These are phyloP conservation scores for Platichthys flesus DNA, from an alignment of 2,113 vertebrate species.

Conservation along the genomic window DNA sequence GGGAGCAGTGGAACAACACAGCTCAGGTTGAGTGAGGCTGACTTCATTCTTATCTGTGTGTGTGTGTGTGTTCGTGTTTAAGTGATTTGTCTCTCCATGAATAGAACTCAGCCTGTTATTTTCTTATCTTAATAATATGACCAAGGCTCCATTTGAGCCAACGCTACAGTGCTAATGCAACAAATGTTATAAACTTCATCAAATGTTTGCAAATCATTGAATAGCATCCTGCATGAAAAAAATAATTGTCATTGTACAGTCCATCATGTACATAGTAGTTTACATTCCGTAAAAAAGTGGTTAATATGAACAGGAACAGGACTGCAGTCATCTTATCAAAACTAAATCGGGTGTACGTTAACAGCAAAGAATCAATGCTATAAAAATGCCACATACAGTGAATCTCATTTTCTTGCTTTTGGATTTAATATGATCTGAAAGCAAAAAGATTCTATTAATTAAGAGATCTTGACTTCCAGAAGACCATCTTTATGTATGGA, in stretches of 20 bases:
- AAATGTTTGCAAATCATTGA: not conserved
- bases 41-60: slow-evolving; percentile 19
- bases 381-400: not conserved
- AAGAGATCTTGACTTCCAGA: not conserved
- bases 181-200: not conserved
- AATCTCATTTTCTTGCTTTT: no score
- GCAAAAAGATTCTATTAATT: not conserved
- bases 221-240: not conserved
- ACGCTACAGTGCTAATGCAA: not conserved
- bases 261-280: not conserved
- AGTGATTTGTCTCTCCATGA: not conserved
- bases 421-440: not conserved
- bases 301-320: not conserved
- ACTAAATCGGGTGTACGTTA: not conserved
- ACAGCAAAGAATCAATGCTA: not conserved
- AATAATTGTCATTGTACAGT: not conserved
- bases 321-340: not conserved
- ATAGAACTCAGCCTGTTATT: not conserved
- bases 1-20: slow-evolving; percentile 80
- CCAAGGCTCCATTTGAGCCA: not conserved
- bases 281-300: not conserved
- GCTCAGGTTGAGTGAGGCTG: slow-evolving; percentile 81
- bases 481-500: not conserved
- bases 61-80: slow-evolving; percentile 17
- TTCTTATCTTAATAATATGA: not conserved